phyloP scores from a whole-genome alignment of 2,113 vertebrate species.

The Equus przewalskii region DNA sequence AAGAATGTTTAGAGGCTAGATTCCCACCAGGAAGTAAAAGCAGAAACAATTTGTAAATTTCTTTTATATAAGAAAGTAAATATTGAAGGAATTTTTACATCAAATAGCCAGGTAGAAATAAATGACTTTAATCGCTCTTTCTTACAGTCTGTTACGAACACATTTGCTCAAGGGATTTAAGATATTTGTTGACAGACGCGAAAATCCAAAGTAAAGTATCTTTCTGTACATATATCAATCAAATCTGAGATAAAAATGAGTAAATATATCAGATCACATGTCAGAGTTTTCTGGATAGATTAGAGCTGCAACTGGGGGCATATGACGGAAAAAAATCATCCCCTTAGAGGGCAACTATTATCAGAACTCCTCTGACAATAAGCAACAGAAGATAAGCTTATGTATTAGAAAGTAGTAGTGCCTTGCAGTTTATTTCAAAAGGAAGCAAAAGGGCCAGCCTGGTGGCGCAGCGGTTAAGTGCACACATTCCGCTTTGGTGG shows the following conservation, averaged over 20 bases:
- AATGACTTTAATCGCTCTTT: constrained; percentile 79
- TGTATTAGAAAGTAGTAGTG: not conserved
- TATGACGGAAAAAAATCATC: constrained; percentile 65
- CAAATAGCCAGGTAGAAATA: constrained; percentile 79
- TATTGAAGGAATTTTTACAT: constrained; percentile 83
- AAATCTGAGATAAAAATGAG: constrained; percentile 78
- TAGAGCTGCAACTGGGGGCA: constrained; percentile 61
- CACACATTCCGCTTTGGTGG: no score
- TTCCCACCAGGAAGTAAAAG: constrained; percentile 64
- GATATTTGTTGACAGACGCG: constrained; percentile 77
- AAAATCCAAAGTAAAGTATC: constrained; percentile 67
- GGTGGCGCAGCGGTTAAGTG: no score
- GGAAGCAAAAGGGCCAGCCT: constrained; percentile 29
- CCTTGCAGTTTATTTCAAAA: constrained; percentile 73
- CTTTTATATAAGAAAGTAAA: constrained; percentile 80
- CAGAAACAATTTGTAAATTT: constrained; percentile 80
- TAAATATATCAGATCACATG: constrained; percentile 69
- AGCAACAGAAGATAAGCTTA: constrained; percentile 34
- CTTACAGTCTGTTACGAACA: constrained; percentile 74
- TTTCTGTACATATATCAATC: constrained; percentile 72
- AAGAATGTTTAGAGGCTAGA: not conserved
- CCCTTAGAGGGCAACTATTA: constrained; percentile 69
- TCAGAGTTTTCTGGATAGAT: constrained; percentile 78
- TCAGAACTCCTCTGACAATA: constrained; percentile 32
- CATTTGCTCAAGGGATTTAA: constrained; percentile 61